Evolutionary conservation across 2,113 vertebrate genomes (phyloP), one percentile per base, ranked within the genome.

Genomic region (Muscicapa adusta): DNA sequence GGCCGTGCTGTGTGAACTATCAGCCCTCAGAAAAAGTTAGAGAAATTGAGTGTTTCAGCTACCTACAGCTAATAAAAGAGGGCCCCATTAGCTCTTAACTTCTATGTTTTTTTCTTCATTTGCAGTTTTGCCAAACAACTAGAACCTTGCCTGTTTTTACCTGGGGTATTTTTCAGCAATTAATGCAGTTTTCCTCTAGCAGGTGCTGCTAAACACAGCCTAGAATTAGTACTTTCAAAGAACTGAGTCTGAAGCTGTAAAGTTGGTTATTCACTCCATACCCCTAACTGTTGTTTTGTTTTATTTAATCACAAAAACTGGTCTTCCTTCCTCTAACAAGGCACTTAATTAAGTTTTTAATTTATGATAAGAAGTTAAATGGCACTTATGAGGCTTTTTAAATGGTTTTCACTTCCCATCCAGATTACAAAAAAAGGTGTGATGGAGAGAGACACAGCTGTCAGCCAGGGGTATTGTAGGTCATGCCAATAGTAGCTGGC

Each of bases 401-500:
- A 97, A 96, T 95, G 91, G 94, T 96, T 97, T 97, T 88, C 95
- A 97, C 90, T 97, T 98, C 95, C 94, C 96, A 97, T 97, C 90
- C 88, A 97, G 94, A 97, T 97, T 96, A 97, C 75, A 88, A 94
- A 96, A 97, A 96, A 97, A 96, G 75, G 90, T 97, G 93, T 96
- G 93, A 96, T 94, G 94, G 93, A 96, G 92, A 91, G 86, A 91
- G 90, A 63, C 61, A 62, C 94, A 96, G 96, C 97, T 97, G 93
- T 94, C 94, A 94, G 97, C 97, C 98, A 98, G 97, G 94, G 95
- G 80, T 96, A 92, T 89, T 97, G 93, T 97, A 97, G 97, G 97
- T 97, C 97, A 98, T 97, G 97, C 97, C 97, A 98, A 94, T 98
- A 97, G 84, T 96, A 98, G 95, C 95, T 98, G 98, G 98, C 97